phyloP scores from a whole-genome alignment of 2,888 invertebrate species.

The Aphrophora alni region DNA sequence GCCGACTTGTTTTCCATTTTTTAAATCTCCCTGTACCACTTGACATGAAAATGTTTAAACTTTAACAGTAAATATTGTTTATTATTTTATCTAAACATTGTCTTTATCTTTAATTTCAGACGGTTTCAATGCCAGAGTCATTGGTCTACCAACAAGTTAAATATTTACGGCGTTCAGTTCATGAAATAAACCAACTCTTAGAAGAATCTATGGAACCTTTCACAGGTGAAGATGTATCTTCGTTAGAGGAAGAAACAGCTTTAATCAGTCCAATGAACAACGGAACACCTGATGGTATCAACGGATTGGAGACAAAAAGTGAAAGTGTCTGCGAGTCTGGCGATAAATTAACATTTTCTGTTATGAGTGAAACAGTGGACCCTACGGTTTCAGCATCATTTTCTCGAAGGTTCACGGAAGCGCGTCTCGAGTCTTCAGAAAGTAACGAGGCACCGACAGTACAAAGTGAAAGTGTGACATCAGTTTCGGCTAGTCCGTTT shows the following conservation, averaged over 20 bases:
- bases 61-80: too few species aligned
- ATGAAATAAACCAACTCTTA: conserved; percentile 69
- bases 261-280: conserved; percentile 38
- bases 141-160: conserved; percentile 77
- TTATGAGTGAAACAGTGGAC: neutral
- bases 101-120: conserved; percentile 15
- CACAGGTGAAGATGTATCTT: conserved; percentile 42
- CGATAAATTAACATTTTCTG: neutral
- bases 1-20: too few species aligned
- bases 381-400: conserved; percentile 16
- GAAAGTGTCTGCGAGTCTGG: conserved; percentile 11
- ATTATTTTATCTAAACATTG: too few species aligned
- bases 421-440: conserved; percentile 27
- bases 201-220: conserved; percentile 41
- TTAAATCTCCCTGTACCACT: too few species aligned
- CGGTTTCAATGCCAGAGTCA: conserved; percentile 33
- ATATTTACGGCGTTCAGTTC: conserved; percentile 73
- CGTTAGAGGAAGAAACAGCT: conserved; percentile 38
- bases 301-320: neutral
- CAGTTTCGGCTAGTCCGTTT: conserved; percentile 32
- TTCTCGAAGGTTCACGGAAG: conserved; percentile 30
- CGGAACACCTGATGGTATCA: conserved; percentile 24
- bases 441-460: conserved; percentile 27
- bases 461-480: conserved; percentile 34
- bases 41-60: too few species aligned